Evolutionary conservation across 2,888 invertebrate genomes (phyloP), one percentile per base, ranked within the genome.

Genomic region (Oscheius sp.): DNA sequence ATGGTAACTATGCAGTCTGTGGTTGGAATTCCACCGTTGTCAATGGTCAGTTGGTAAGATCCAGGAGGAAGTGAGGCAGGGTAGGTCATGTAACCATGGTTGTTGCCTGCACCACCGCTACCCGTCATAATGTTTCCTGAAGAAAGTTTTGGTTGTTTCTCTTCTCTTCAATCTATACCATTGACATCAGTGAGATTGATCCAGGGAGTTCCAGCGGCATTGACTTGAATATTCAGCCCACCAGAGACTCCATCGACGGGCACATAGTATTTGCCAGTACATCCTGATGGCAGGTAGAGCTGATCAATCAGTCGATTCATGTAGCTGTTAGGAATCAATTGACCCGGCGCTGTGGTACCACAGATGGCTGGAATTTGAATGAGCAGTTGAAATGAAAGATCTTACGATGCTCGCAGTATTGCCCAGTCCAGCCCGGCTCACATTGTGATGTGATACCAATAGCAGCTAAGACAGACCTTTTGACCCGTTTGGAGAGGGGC

Each of bases 391-490:
- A 56, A 69, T 25, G 35, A 61, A 29, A 61, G 6, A 58, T 63
- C 73, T 45, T 71, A 83, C 80, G 74, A 70, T 76, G 69, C 61
- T 85, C 84, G 72, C 85, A 85, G 80, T 82, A 84, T 9, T 71
- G 78, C 79, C 83, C 83, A 13, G 56, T 73, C 68, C 79, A 76
- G 75, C 83, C 84, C 46, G 69, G 73, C 29, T 82, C 82, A 64
- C 85, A 85, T 29, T 74, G 69, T 3, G 63, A 35, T 13, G 71
- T 16, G 21, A 69, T 55, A 1, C 78, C 80, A 16, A 80, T 46
- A 12, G 76, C 78, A 35, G 75, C 77, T 43, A 74, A 70, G 6
- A 80, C 58, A 5, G 80, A 74, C 13, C 78, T 64, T 64, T 80
- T 80, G 0, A 75, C 69, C 53, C 78, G 69, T n/a, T 69, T 59